Evolutionary conservation across 2,797 vertebrate species (phyloP), one percentile per base, ranked within the genome.

Genomic region (Pithecia hirsuta): DNA sequence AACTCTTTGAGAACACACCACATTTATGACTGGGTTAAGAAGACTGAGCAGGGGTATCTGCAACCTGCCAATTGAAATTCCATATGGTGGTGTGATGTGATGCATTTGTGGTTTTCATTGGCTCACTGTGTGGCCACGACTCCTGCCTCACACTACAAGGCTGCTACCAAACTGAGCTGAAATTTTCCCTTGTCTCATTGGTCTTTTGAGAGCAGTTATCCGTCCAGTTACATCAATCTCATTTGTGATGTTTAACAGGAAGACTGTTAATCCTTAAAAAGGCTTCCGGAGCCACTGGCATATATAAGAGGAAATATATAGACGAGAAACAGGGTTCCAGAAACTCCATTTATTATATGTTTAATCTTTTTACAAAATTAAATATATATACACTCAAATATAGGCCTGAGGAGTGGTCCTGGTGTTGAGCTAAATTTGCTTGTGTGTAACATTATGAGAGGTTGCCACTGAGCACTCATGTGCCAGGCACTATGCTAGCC

Each of bases 11-110:
- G 92, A 96, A 94, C 85, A 97, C 48, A 89, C 74, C 93, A 81
- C 82, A 93, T 90, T 96, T 95, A 95, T 84, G 50, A 90, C 81
- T 75, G 41, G 83, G 88, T 93, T 96, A 91, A 95, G 81, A 41
- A 82, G 55, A 55, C 75, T 89, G 75, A 92, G 39, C 48, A 75
- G 30, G 72, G 26, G 44, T n/a, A 7, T 96, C 59, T 86, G 41
- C 85, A 79, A 24, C 39, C 84, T 89, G 81, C 61, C 93, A 74
- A 46, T 0, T 64, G 50, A 91, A 96, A 79, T 94, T 86, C 78
- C 90, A 84, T 89, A 89, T 70, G 81, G 88, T 70, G 48, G 52
- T 50, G 6, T 0, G 1, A 75, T 50, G 7, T 0, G 1, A 75
- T 50, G 15, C 19, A 36, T 22, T 61, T 96, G 88, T 61, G 2